These are phyloP conservation scores for Tipula lateralis DNA, from an alignment of 2,888 invertebrate genomes.

Conservation along the genomic window DNA sequence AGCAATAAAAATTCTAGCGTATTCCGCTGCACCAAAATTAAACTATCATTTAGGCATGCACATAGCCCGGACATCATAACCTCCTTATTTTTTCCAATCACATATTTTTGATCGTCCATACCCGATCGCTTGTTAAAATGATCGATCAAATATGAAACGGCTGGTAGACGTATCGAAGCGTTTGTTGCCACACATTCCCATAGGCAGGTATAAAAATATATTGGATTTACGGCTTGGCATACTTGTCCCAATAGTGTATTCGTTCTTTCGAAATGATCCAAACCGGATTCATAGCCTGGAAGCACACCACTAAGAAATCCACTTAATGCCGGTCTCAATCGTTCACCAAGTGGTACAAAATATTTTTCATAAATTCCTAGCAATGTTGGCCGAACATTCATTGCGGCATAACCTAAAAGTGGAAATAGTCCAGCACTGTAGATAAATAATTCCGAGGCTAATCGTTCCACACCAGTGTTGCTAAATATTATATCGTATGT, in stretches of 20 bases:
- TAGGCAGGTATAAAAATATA: constrained; percentile 78
- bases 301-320: constrained; percentile 82
- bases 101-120: constrained; percentile 74
- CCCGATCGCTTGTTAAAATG: constrained; percentile 74
- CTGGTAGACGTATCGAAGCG: constrained; percentile 73
- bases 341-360: constrained; percentile 74
- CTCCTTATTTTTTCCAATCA: constrained; percentile 79
- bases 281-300: constrained; percentile 81
- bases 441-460: constrained; percentile 77
- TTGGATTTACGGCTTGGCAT: constrained; percentile 68
- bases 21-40: constrained; percentile 78
- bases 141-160: constrained; percentile 70
- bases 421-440: constrained; percentile 79
- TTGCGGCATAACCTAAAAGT: constrained; percentile 80
- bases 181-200: constrained; percentile 84
- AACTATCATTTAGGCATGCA: constrained; percentile 71
- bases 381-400: constrained; percentile 79
- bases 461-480: constrained; percentile 74
- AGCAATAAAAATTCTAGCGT: constrained; percentile 75
- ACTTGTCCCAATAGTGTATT: constrained; percentile 44
- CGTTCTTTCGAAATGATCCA: constrained; percentile 74
- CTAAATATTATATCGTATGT: constrained; percentile 88
- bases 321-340: constrained; percentile 67
- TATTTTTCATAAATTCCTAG: constrained; percentile 81
- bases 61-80: constrained; percentile 77